Percentiles rank a stretch among this genome's conserved stretches.
Evolutionary conservation across 2,888 invertebrate genomes (phyloP).

Genomic region (Apamea epomidion): DNA sequence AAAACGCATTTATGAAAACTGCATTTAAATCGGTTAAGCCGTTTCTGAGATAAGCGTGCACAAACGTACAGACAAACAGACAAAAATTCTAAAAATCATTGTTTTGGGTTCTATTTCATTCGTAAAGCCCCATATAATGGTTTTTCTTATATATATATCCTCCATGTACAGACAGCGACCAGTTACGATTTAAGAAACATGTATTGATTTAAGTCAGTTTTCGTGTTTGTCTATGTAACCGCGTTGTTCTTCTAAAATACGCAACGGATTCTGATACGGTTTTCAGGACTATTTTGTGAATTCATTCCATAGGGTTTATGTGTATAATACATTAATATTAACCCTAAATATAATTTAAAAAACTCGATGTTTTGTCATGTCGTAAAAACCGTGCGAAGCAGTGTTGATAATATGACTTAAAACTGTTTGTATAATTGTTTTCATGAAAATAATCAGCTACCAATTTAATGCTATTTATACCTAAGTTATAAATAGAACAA

Average conservation of each 20-base stretch:
- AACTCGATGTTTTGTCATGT: background rate
- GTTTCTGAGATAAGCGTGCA: no score
- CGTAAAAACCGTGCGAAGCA: background rate
- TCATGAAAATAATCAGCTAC: background rate
- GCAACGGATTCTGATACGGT: background rate
- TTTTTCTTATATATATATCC: no score
- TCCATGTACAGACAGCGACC: no score
- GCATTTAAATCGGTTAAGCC: no score
- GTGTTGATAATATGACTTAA: background rate
- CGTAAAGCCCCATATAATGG: no score
- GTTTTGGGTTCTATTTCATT: no score
- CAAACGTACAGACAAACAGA: no score
- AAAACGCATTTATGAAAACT: no score
- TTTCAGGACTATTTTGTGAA: background rate
- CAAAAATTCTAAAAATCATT: no score
- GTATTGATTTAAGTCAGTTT: no score
- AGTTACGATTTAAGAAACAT: no score
- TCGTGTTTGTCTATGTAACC: background rate
- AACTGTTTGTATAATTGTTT: background rate
- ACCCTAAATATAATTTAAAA: background rate
- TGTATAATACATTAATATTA: background rate
- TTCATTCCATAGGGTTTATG: no score
- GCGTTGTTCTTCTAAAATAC: background rate
- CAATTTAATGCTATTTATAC: background rate
- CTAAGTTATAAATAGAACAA: constrained; percentile 11